Base-by-base conservation (phyloP, 2,113 vertebrate genomes). In the Asarcornis scutulata region DNA sequence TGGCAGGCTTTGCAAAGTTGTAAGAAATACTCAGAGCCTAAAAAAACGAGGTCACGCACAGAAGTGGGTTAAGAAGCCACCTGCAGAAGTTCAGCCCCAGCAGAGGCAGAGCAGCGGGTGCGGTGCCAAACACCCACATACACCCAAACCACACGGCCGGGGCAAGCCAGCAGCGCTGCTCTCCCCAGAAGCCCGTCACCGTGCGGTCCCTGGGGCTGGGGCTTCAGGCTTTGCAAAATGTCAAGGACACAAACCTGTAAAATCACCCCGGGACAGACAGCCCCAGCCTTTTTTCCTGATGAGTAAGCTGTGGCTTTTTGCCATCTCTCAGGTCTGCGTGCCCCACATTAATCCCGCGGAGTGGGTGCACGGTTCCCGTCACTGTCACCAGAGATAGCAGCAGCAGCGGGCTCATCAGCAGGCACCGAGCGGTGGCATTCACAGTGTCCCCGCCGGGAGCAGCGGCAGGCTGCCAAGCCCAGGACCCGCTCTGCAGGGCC, bases 121-220 rank as follows among this genome's bases (percentile, higher is more conserved):
- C 18, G 3, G 38, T 29, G 9, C 50, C 86, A 84, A 34, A 5
- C 0, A 22, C 5, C 31, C 31, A 20, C 2, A 5, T 3, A 0
- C 9, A 40, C 60, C 89, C 94, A 68, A 36, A 2, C 27, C 27
- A 42, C 34, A 29, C 83, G 52, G n/a, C 4, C 21, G 40, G 5
- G 75, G 26, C 2, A 15, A n/a, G 7, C 0, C 4, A 50, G 29
- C 14, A 77, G 48, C 52, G 22, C 40, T 10, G 14, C 58, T 53
- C 34, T 52, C 2, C 42, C 26, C 67, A 53, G 68, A 86, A 76
- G 36, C 29, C 42, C 38, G 31, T 74, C 20, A 23, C 58, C 17
- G 5, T 0, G 0, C 3, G 4, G 2, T 22, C 27, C 52, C 42
- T 26, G 17, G 23, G 32, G 34, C 53, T 3, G 48, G 48, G 17